phyloP scores from a whole-genome alignment of 2,888 invertebrate species.

The Malacosoma neustria region DNA sequence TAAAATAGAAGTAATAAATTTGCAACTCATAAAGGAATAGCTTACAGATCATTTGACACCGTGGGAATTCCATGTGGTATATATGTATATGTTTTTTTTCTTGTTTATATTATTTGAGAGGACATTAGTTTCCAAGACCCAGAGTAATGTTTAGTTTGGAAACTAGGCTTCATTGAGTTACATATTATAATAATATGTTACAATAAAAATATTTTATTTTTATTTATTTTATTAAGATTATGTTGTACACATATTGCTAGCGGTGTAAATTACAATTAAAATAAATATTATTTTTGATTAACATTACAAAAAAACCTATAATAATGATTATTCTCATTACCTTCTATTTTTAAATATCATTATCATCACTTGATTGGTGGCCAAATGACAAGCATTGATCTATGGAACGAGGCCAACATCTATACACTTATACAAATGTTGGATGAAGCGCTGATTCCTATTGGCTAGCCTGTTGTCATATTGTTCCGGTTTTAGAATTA shows the following conservation, averaged over 20 bases:
- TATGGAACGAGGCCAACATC: constrained; percentile 47
- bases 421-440: constrained; percentile 42
- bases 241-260: neutral
- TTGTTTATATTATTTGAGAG: no score
- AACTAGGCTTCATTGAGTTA: no score
- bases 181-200: no score
- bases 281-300: neutral
- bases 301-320: neutral
- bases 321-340: no score
- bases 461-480: constrained; percentile 28
- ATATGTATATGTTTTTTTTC: no score
- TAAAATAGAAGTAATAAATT: no score
- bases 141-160: no score
- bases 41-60: no score
- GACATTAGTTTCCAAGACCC: no score
- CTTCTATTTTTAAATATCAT: no score
- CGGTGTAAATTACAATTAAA: neutral
- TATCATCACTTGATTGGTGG: constrained; percentile 30
- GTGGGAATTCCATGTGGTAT: no score
- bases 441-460: constrained; percentile 31
- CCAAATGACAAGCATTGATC: constrained; percentile 43
- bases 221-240: neutral
- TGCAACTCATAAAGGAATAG: no score
- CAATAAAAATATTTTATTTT: neutral
- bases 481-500: constrained; percentile 19